A percentile compares a stretch with the other conserved stretches of the same genome.
Conservation (phyloP, 2,888 invertebrate species). For the Alloplasta piceator region DNA sequence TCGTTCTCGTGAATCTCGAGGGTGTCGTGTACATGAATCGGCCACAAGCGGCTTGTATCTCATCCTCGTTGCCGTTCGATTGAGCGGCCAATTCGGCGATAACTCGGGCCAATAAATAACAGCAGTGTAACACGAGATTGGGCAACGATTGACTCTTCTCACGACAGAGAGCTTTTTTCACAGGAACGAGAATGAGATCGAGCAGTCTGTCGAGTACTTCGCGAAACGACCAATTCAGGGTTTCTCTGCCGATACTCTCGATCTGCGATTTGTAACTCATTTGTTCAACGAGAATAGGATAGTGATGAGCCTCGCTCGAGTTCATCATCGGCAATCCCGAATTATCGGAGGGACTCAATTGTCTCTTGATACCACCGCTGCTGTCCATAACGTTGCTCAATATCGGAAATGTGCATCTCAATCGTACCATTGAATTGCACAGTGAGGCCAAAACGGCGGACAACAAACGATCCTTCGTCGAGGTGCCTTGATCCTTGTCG, state of each 20-base stretch:
- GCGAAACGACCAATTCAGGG: conserved; percentile 87
- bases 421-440: conserved; percentile 90
- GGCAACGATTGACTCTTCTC: conserved; percentile 85
- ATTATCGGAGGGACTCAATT: conserved; percentile 88
- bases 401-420: conserved; percentile 91
- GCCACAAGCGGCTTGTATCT: conserved; percentile 89
- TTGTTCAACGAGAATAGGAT: conserved; percentile 91
- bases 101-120: conserved; percentile 91
- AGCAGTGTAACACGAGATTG: conserved; percentile 87
- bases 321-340: conserved; percentile 88
- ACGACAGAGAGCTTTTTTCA: conserved; percentile 85
- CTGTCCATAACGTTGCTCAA: conserved; percentile 84
- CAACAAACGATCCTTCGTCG: conserved; percentile 87
- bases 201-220: conserved; percentile 93
- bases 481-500: conserved; percentile 85
- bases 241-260: conserved; percentile 79
- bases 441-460: conserved; percentile 94
- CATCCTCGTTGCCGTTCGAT: conserved; percentile 91
- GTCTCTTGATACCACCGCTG: conserved; percentile 84
- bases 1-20: conserved; percentile 95
- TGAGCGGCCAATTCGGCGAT: conserved; percentile 94
- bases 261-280: conserved; percentile 89
- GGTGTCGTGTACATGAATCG: conserved; percentile 93
- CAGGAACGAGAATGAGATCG: conserved; percentile 92
- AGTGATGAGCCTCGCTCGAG: conserved; percentile 88